Evolutionary conservation across 2,888 invertebrate genomes (phyloP).

Genomic region (Troilus luridus): DNA sequence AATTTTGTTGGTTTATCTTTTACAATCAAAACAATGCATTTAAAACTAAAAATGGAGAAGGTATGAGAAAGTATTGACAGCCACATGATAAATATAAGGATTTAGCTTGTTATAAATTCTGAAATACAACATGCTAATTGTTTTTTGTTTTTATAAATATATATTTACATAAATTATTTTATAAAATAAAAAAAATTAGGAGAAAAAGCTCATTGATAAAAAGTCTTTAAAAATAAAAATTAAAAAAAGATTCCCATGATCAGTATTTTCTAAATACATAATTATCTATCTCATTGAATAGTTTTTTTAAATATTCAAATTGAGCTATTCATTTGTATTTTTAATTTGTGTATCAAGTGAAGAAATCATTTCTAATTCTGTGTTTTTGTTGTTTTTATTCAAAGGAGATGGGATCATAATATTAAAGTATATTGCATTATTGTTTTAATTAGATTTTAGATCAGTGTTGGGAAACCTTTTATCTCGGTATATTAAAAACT

Average conservation of each 20-base stretch:
- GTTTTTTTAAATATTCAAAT: neutral
- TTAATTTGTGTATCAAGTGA: neutral
- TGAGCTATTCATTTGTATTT: neutral
- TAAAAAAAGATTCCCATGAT: neutral
- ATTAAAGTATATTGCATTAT: neutral
- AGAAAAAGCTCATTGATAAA: neutral
- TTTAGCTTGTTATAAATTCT: neutral
- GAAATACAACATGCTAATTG: slow-evolving; percentile 7
- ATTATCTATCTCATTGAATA: neutral
- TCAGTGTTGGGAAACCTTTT: neutral
- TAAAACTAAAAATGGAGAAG: neutral
- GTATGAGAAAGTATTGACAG: neutral
- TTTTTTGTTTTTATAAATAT: slow-evolving; percentile 20
- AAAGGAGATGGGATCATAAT: neutral
- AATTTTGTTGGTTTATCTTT: neutral
- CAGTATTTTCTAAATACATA: neutral
- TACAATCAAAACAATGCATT: neutral
- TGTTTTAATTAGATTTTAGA: neutral
- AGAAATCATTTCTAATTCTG: neutral
- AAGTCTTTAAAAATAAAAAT: neutral
- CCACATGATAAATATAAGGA: neutral
- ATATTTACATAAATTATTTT: slow-evolving; percentile 48
- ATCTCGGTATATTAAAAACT: neutral
- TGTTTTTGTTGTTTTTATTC: neutral
- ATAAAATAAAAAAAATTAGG: neutral